Evolutionary conservation across 2,888 invertebrate genomes (phyloP), one percentile per base, ranked within the genome.

Genomic region (Mycogona germanica): DNA sequence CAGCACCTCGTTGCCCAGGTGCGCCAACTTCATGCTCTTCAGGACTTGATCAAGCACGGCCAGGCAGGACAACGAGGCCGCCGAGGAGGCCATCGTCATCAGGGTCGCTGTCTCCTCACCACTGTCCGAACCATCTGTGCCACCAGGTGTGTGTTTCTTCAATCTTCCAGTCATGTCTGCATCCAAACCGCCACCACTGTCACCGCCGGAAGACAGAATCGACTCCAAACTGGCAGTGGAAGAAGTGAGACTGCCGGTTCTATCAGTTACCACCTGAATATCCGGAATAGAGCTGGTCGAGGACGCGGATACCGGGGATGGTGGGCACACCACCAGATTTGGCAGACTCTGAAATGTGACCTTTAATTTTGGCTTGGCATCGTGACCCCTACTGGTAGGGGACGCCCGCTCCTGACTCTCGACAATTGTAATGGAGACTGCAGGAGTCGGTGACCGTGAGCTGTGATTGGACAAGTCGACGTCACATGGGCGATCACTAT

Each of bases 21-120:
- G 48, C n/a, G 49, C 44, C 19, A 46, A 37, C 46, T 54, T 50
- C 37, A 57, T 57, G n/a, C 53, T 57, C 32, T 40, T 49, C n/a
- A 57, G 38, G 17, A 57, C 57, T 28, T 57, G 57, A 32, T 49
- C 47, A 4, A 57, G 45, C 41, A 57, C 55, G 12, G 57, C 23
- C 7, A 57, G 54, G 35, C 52, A 52, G 4, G 52, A 52, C n/a
- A 45, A 30, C 1, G 52, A 44, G 6, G 52, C 52, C 3, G 52
- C 44, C 2, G 52, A 52, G 12, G 52, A 52, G 1, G 52, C 52
- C 45, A 52, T 45, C 14, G 45, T n/a, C 9, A 6, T 41, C 9
- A 52, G 44, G 9, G 45, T 32, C 14, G n/a, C 52, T 9, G 25
- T n/a, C n/a, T 52, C 44, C 5, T 52, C 52, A 29, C 45, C 30